A percentile compares a stretch with the other conserved stretches of the same genome.
Evolutionary conservation across 2,888 invertebrate species (phyloP).

Genomic region (Drosophila vallismaia): DNA sequence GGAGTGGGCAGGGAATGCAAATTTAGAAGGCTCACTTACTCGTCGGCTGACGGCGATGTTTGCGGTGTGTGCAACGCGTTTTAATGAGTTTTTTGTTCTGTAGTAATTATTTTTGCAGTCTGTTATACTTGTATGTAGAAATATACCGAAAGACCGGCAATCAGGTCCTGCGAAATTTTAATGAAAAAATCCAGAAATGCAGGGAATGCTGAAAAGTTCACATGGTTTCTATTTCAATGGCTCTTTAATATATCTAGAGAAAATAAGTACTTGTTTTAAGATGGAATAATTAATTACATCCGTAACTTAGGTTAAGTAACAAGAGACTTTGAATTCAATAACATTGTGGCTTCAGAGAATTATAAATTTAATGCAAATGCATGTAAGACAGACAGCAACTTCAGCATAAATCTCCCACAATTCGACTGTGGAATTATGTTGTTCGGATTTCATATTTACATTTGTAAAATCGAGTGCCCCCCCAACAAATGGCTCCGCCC

Average conservation of each 20-base stretch:
- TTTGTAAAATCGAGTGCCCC: conserved; percentile 32
- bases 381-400: conserved; percentile 29
- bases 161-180: conserved; percentile 33
- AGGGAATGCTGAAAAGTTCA: conserved; percentile 16
- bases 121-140: conserved; percentile 47
- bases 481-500: background rate
- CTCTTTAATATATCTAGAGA: background rate
- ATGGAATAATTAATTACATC: background rate
- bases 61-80: conserved; percentile 54
- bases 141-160: conserved; percentile 33
- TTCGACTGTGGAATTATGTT: conserved; percentile 50
- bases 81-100: conserved; percentile 71
- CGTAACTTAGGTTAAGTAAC: background rate
- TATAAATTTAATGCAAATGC: conserved; percentile 43
- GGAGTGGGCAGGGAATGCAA: conserved; percentile 1
- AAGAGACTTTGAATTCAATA: background rate
- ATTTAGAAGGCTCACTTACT: conserved; percentile 39
- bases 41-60: conserved; percentile 40
- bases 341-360: conserved; percentile 8
- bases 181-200: conserved; percentile 27
- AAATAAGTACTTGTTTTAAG: background rate
- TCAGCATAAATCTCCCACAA: conserved; percentile 48
- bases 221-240: background rate
- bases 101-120: conserved; percentile 60
- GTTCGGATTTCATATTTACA: conserved; percentile 56